Evolutionary conservation across 2,113 vertebrate genomes (phyloP).

Genomic region (Hydropotes inermis): DNA sequence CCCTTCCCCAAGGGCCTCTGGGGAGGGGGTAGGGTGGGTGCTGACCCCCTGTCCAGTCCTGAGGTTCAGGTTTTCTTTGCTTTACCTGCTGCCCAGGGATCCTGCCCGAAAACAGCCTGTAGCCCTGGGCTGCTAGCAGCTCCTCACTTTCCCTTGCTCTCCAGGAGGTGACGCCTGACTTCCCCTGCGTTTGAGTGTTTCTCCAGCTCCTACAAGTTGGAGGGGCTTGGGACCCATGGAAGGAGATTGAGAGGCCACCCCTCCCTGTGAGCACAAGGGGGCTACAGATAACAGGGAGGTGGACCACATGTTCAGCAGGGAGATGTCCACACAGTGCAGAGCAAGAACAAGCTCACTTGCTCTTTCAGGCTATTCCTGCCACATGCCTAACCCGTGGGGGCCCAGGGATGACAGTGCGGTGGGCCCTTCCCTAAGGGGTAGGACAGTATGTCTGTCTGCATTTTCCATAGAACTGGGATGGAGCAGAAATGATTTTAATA

Average conservation of each 20-base stretch:
- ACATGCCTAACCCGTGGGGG: accelerated
- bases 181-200: not conserved
- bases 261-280: accelerated
- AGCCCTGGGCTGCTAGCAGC: not conserved
- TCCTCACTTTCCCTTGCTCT: not conserved
- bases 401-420: not conserved
- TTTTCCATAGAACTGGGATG: not conserved
- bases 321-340: accelerated
- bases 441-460: not conserved
- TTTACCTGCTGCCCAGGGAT: not conserved
- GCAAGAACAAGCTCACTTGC: not conserved
- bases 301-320: not conserved
- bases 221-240: not conserved
- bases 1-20: not conserved
- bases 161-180: not conserved
- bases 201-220: not conserved
- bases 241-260: not conserved
- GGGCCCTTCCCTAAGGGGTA: not conserved
- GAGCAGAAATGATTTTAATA: not conserved
- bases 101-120: not conserved
- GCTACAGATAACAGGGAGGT: not conserved
- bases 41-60: not conserved
- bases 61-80: too few relatives aligned
- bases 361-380: not conserved
- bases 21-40: accelerated